Evolutionary conservation across 2,888 invertebrate genomes (phyloP).

Genomic region (Escarpia spicata): DNA sequence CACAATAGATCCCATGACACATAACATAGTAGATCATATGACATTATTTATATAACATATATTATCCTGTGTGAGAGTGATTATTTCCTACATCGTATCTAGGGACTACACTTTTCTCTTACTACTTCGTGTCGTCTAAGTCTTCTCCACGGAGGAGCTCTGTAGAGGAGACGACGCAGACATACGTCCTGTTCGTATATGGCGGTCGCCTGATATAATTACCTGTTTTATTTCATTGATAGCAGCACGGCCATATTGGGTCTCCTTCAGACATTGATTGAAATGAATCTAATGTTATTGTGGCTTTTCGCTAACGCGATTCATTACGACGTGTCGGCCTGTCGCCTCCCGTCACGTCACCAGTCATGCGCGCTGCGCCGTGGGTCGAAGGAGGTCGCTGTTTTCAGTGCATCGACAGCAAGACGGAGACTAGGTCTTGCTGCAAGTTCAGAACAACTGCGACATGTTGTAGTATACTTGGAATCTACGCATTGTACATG

Average conservation of each 20-base stretch:
- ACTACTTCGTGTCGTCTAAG: no score
- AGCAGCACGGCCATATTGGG: background rate
- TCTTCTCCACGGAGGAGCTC: no score
- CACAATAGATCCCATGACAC: no score
- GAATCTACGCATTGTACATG: background rate
- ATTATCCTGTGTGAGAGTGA: no score
- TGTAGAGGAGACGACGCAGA: background rate
- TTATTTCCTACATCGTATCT: no score
- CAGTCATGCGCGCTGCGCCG: background rate
- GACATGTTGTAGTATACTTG: background rate
- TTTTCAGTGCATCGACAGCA: background rate
- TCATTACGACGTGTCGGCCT: background rate
- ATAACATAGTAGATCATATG: no score
- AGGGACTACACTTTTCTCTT: no score
- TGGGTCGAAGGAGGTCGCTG: background rate
- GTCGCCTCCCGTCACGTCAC: background rate
- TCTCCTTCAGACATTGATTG: background rate
- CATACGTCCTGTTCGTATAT: background rate
- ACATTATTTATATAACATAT: no score
- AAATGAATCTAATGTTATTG: constrained; percentile 16
- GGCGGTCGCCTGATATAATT: background rate
- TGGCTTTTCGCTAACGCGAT: background rate
- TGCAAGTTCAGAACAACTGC: background rate
- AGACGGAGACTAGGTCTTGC: background rate
- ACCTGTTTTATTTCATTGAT: constrained; percentile 5